These are phyloP conservation scores for Pteropus alecto DNA, from an alignment of 2,113 vertebrate species.

Conservation along the genomic window DNA sequence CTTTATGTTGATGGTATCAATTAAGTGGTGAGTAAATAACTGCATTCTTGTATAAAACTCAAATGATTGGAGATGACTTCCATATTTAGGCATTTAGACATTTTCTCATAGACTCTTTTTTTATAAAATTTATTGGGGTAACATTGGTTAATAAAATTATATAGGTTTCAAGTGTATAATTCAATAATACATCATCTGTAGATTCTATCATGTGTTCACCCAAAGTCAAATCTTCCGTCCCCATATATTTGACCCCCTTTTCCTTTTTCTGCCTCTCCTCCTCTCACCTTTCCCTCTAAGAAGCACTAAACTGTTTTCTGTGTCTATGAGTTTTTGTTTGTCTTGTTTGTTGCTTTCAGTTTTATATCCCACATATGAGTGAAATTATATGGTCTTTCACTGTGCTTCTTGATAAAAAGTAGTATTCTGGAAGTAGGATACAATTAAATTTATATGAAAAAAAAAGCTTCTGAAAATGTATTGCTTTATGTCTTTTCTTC, in stretches of 20 bases:
- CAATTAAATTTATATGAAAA: background rate
- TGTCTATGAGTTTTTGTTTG: too few relatives aligned
- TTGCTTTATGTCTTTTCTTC: background rate
- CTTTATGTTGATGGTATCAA: slow-evolving; percentile 3
- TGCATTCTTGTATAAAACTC: slow-evolving; percentile 4
- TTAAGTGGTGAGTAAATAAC: background rate
- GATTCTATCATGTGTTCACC: too few relatives aligned
- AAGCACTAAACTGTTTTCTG: too few relatives aligned
- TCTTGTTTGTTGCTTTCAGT: too few relatives aligned
- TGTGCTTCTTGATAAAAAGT: background rate
- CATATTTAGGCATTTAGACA: background rate
- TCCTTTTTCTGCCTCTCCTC: too few relatives aligned
- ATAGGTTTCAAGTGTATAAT: too few relatives aligned
- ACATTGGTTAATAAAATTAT: too few relatives aligned
- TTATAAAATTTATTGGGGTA: background rate
- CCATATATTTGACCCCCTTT: too few relatives aligned
- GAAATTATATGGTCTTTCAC: background rate
- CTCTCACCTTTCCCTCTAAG: too few relatives aligned
- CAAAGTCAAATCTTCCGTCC: too few relatives aligned
- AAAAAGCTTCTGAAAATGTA: background rate
- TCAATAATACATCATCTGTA: too few relatives aligned
- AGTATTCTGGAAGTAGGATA: background rate
- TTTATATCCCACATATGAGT: too few relatives aligned
- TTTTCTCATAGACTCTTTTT: background rate
- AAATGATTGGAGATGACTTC: background rate